These are phyloP conservation scores for Ceratoteleas bidentatus DNA, from an alignment of 1,140 invertebrate genomes.

Conservation along the genomic window DNA sequence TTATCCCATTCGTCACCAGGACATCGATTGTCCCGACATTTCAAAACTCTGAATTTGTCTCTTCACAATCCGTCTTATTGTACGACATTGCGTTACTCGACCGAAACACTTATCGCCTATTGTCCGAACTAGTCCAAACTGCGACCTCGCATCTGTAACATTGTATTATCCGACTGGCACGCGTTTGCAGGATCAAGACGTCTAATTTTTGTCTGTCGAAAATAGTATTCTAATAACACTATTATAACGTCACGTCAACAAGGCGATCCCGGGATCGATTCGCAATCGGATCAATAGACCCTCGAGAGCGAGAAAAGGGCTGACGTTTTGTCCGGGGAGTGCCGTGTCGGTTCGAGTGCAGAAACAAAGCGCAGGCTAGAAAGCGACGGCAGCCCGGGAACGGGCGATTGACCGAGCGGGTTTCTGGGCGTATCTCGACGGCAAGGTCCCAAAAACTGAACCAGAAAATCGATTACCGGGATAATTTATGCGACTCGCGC, in stretches of 20 bases:
- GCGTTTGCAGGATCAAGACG: conserved; percentile 42
- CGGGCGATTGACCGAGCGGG: conserved; percentile 45
- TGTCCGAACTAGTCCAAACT: too few relatives aligned
- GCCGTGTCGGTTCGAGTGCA: conserved; percentile 34
- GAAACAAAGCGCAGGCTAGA: conserved; percentile 45
- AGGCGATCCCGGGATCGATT: conserved; percentile 34
- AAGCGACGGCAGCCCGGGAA: conserved; percentile 25
- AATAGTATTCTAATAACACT: conserved; percentile 35
- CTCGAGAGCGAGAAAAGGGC: conserved; percentile 31
- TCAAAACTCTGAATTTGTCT: too few relatives aligned
- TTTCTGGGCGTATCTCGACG: conserved; percentile 31
- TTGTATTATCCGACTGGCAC: conserved; percentile 28
- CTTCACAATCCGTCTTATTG: too few relatives aligned
- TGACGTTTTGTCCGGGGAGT: conserved; percentile 15
- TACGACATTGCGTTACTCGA: too few relatives aligned
- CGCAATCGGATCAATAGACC: conserved; percentile 29
- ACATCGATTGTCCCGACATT: too few relatives aligned
- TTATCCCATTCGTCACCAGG: too few relatives aligned
- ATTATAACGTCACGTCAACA: conserved; percentile 43
- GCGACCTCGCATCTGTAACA: too few relatives aligned
- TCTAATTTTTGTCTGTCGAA: conserved; percentile 22
- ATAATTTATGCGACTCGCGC: conserved; percentile 52
- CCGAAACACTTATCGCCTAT: too few relatives aligned
- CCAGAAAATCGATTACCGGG: conserved; percentile 60
- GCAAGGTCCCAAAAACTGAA: conserved; percentile 49